Percentiles rank a stretch among this genome's conserved stretches.
Evolutionary conservation across 2,113 vertebrate species (phyloP).

Genomic region (Pelmatolapia mariae): DNA sequence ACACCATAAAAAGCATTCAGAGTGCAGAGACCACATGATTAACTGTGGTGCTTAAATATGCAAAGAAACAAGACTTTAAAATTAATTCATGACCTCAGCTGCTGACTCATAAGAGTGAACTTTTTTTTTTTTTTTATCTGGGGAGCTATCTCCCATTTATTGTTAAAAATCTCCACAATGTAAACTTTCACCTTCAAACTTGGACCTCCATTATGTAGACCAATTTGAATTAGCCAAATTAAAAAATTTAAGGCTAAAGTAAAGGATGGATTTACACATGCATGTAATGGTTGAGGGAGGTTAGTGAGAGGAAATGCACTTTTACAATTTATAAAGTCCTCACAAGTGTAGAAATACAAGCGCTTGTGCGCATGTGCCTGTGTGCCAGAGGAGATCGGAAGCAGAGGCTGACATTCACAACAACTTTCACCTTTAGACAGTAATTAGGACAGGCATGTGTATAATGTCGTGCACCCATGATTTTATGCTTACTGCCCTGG

Average conservation of each 20-base stretch:
- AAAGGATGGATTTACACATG: neutral
- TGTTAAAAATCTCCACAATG: neutral
- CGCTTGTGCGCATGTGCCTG: neutral
- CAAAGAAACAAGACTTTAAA: neutral
- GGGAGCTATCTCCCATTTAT: neutral
- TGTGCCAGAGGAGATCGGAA: neutral
- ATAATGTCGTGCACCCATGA: constrained; percentile 10
- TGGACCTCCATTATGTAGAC: neutral
- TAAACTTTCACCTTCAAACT: neutral
- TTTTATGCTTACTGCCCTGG: constrained; percentile 10
- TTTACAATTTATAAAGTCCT: neutral
- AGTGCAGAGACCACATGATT: neutral
- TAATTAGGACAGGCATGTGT: constrained; percentile 30
- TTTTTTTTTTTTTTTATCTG: neutral
- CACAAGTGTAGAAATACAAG: neutral
- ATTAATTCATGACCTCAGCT: neutral
- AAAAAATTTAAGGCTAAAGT: neutral
- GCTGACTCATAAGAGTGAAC: rapidly evolving
- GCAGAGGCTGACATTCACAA: neutral
- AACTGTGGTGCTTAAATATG: neutral
- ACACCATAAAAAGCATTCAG: neutral
- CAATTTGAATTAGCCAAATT: neutral
- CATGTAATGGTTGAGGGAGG: neutral
- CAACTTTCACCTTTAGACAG: constrained; percentile 25
- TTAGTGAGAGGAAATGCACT: neutral